Evolutionary conservation across 2,113 vertebrate species (phyloP), one percentile per base, ranked within the genome.

Genomic region (Rattus rattus): DNA sequence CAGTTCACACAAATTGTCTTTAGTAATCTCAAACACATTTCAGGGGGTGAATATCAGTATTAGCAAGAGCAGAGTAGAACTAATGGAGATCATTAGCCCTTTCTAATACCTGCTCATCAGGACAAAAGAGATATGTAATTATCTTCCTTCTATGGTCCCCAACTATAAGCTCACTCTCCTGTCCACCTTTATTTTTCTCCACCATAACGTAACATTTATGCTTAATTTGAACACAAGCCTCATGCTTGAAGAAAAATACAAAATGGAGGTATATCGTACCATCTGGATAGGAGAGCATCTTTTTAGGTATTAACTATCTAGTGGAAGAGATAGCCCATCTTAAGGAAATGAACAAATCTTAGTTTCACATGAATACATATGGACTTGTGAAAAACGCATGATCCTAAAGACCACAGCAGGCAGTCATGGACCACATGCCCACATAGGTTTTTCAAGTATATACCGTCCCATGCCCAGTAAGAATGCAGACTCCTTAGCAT

Each of bases 141-240:
- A 13, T 22, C 39, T 56, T 11, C 67, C 26, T 81, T 54, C 26
- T 39, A 3, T 80, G 19, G 30, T 33, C 2, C 36, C 20, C 61
- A 72, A 61, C 10, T 47, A 65, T 69, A 84, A 95, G 28, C 30
- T 90, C 36, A 63, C 39, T 33, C 30, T 63, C 47, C 14, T 20
- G 17, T 30, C 43, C 9, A 67, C 24, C n/a, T 70, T 76, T 49
- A 17, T 26, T 61, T 80, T 72, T 80, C 6, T 95, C 16, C 26
- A 95, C 52, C 49, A 89, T 63, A 84, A 76, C 65, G 73, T 92
- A 67, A 80, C 84, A 92, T 80, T 90, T 92, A 73, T 59, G 80
- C 49, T n/a, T 26, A n/a, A 86, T 79, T 93, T 39, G 81, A 96
- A 59, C 26, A 92, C 59, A 7, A 67, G 0, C 7, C 49, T 96